Evolutionary conservation across 2,797 vertebrate species (phyloP), one percentile per base, ranked within the genome.

Genomic region (Cossypha polioptera): DNA sequence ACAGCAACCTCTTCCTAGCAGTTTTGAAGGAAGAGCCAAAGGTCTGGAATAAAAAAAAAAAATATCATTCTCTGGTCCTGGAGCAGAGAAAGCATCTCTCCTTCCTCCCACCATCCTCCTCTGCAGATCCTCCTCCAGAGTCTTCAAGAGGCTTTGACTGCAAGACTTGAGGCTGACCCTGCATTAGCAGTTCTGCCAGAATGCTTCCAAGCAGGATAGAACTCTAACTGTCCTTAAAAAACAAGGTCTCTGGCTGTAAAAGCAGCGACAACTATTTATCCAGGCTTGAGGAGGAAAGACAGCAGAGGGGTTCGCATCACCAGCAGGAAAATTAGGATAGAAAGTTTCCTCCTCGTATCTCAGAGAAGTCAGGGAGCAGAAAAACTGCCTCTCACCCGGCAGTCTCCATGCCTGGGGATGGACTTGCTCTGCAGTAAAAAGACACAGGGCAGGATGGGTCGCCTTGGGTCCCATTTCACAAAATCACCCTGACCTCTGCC

Each of bases 401-500:
- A 53, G 13, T 13, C 51, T 74, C 57, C 85, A 48, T 45, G 71
- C 66, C 50, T 4, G 1, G 47, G 76, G 57, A 81, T 1, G 2
- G 33, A 87, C 16, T 20, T 14, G 40, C 54, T 81, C 53, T 48
- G 53, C 25, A 3, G 42, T 48, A 51, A 82, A 65, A 62, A 67
- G 45, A 63, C 53, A 67, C 10, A 5, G 1, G 2, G 42, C 66
- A 71, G 58, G 61, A 65, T 2, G 10, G 36, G 72, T 58, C 16
- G 51, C 61, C 33, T 50, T 5, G 5, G 28, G 79, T 48, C 57
- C 85, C 10, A 5, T 35, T 63, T 43, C 72, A 79, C 20, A 13
- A 66, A 94, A 86, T 35, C 55, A 53, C 73, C 72, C 59, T 43
- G 82, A 91, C 62, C 94, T 82, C 89, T 85, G 74, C 21, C 26